Conservation (phyloP, 1,140 invertebrate genomes). For the Zaprionus vittiger region DNA sequence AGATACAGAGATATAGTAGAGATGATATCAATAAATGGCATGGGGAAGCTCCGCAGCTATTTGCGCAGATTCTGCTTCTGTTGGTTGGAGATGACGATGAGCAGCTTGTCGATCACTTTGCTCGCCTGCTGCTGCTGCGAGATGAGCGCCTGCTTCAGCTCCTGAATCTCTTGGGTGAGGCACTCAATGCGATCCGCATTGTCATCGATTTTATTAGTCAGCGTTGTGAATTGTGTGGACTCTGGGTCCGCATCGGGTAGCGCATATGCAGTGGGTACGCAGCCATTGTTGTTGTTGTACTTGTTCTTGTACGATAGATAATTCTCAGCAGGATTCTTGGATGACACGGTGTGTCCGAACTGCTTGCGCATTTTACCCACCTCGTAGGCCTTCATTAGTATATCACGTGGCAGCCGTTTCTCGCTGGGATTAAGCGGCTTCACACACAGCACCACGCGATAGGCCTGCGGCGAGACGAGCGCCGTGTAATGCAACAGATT, state of each 20-base stretch:
- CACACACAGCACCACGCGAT: slow-evolving; percentile 91
- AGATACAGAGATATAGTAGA: neutral
- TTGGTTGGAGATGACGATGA: slow-evolving; percentile 83
- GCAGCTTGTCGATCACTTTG: slow-evolving; percentile 83
- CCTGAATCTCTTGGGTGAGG: slow-evolving; percentile 87
- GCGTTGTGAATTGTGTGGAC: slow-evolving; percentile 84
- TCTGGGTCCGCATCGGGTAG: slow-evolving; percentile 82
- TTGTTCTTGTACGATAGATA: slow-evolving; percentile 87
- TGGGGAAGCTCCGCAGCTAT: slow-evolving; percentile 44
- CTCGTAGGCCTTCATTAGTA: slow-evolving; percentile 90
- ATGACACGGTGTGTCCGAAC: slow-evolving; percentile 88
- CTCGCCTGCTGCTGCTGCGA: slow-evolving; percentile 83
- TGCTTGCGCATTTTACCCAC: slow-evolving; percentile 90
- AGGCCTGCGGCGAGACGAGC: slow-evolving; percentile 90
- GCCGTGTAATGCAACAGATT: slow-evolving; percentile 90
- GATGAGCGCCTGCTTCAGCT: slow-evolving; percentile 86
- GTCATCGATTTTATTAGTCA: slow-evolving; percentile 87
- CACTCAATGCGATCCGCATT: slow-evolving; percentile 87
- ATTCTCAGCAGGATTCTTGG: slow-evolving; percentile 86
- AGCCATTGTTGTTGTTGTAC: slow-evolving; percentile 87
- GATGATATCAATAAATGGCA: slow-evolving; percentile 61
- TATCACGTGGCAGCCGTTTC: slow-evolving; percentile 90
- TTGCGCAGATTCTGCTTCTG: slow-evolving; percentile 83
- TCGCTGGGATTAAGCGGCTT: slow-evolving; percentile 92
- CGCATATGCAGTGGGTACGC: slow-evolving; percentile 84